Conservation (phyloP, 2,797 vertebrate species). For the Spondyliosoma cantharus region DNA sequence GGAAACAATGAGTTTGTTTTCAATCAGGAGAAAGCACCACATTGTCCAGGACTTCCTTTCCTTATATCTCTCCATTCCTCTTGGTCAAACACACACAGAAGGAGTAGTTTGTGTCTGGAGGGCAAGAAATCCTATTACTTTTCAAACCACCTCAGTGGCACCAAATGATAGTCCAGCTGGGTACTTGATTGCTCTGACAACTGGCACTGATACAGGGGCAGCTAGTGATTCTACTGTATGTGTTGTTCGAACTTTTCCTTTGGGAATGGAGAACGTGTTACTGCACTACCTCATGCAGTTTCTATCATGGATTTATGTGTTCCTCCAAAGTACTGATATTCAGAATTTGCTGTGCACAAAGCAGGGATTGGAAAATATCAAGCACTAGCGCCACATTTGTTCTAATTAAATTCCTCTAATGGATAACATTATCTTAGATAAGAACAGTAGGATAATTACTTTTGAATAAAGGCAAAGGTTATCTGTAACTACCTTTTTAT, state of each 20-base stretch:
- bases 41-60: slow-evolving; percentile 60
- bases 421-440: slow-evolving; percentile 22
- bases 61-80: slow-evolving; percentile 64
- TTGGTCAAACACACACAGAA: slow-evolving; percentile 71
- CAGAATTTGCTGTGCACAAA: not conserved
- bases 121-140: slow-evolving; percentile 84
- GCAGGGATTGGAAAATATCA: slow-evolving; percentile 12
- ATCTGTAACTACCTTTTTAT: slow-evolving; percentile 21
- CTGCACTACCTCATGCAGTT: slow-evolving; percentile 21
- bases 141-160: slow-evolving; percentile 78
- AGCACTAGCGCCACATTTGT: slow-evolving; percentile 1
- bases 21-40: slow-evolving; percentile 71
- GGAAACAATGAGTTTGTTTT: slow-evolving; percentile 77
- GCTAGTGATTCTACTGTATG: slow-evolving; percentile 55
- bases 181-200: slow-evolving; percentile 80
- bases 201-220: slow-evolving; percentile 66
- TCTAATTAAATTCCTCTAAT: slow-evolving; percentile 20
- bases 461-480: slow-evolving; percentile 37
- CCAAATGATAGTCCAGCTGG: slow-evolving; percentile 81
- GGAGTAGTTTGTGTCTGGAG: slow-evolving; percentile 72
- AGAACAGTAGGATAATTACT: slow-evolving; percentile 37
- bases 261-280: slow-evolving; percentile 22
- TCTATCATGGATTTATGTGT: slow-evolving; percentile 24
- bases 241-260: slow-evolving; percentile 49
- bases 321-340: slow-evolving; percentile 3